Evolutionary conservation across 2,888 invertebrate species (phyloP).

Genomic region (Agrotis segetum): DNA sequence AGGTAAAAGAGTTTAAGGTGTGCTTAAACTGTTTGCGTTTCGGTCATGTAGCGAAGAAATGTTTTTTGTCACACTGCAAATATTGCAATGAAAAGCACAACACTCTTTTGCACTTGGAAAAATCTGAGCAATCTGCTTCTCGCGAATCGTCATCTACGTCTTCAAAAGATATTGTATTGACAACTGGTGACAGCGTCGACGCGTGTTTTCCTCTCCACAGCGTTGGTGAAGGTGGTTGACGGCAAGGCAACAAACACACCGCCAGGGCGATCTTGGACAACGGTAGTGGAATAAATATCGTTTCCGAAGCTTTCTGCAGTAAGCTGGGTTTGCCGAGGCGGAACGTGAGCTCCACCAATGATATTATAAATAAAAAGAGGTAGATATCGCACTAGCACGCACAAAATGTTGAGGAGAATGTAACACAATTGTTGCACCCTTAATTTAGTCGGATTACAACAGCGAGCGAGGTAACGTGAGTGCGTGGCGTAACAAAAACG

Average conservation of each 20-base stretch:
- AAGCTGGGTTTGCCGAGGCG: slow-evolving; percentile 7
- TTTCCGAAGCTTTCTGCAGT: slow-evolving; percentile 8
- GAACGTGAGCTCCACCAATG: slow-evolving; percentile 4
- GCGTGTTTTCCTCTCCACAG: slow-evolving; percentile 6
- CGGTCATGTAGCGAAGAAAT: background rate
- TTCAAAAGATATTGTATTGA: background rate
- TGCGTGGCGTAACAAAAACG: too few relatives aligned
- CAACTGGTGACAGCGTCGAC: background rate
- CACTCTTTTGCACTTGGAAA: background rate
- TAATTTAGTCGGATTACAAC: too few relatives aligned
- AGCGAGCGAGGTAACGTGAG: too few relatives aligned
- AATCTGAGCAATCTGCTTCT: background rate
- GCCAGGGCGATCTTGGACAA: background rate
- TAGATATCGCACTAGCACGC: too few relatives aligned
- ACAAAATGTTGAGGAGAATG: too few relatives aligned
- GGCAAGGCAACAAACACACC: slow-evolving; percentile 3
- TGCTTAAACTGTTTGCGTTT: background rate
- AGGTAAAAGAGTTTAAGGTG: background rate
- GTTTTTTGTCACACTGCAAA: slow-evolving; percentile 1
- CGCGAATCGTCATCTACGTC: background rate
- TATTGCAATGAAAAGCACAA: slow-evolving; percentile 2
- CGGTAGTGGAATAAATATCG: background rate
- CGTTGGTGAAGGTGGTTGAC: slow-evolving; percentile 3
- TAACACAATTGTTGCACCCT: too few relatives aligned
- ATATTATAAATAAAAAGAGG: too few relatives aligned